phyloP scores from a whole-genome alignment of 2,113 vertebrate species.

The Oryctolagus cuniculus region mOryCun1.1 NC_091434.1:81176501-81177000 shows the following conservation, averaged over 20 bases:
- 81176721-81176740: neutral
- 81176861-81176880: no score
- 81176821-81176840: no score
- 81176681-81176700: conserved; percentile 50
- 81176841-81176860: no score
- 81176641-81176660: neutral
- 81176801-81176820: no score
- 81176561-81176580: neutral
- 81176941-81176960: no score
- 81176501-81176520: conserved; percentile 32
- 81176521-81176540: conserved; percentile 41
- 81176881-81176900: no score
- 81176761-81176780: no score
- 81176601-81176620: neutral
- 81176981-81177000: no score
- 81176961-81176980: no score
- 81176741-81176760: neutral
- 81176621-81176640: conserved; percentile 50
- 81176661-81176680: conserved; percentile 38
- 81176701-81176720: conserved; percentile 59
- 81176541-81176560: conserved; percentile 42
- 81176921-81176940: no score
- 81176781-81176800: no score
- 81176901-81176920: no score
- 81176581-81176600: conserved; percentile 20